Conservation (phyloP, 1,140 invertebrate genomes). For the Oppia nitens region DNA sequence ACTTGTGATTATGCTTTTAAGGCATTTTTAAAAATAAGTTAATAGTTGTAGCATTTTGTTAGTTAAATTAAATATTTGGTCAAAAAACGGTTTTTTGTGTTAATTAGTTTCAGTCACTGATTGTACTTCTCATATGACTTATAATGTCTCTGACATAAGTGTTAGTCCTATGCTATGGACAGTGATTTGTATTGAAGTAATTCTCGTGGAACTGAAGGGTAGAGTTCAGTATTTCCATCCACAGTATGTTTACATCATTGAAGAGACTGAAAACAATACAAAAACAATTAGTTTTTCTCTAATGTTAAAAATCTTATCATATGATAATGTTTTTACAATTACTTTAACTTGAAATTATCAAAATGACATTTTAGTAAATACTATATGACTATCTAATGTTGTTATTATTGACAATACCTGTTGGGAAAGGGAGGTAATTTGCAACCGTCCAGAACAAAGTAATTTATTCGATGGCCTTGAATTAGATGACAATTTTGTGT, state of each 20-base stretch:
- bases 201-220: constrained; percentile 22
- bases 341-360: background rate
- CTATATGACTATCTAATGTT: background rate
- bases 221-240: constrained; percentile 22
- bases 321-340: too few species aligned
- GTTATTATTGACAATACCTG: constrained; percentile 1
- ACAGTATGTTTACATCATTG: constrained; percentile 19
- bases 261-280: constrained; percentile 15
- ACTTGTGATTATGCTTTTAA: too few species aligned
- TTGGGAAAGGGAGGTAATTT: constrained; percentile 22
- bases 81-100: too few species aligned
- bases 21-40: too few species aligned
- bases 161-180: too few species aligned
- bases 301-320: background rate
- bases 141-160: too few species aligned
- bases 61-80: too few species aligned
- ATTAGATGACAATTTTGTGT: background rate
- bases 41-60: too few species aligned
- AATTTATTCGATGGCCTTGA: constrained; percentile 19
- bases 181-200: constrained; percentile 15
- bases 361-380: background rate
- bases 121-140: too few species aligned
- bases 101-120: too few species aligned
- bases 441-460: constrained; percentile 22
- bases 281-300: background rate